phyloP scores from a whole-genome alignment of 2,113 vertebrate genomes.

The Ophthalmolycus amberensis region DNA sequence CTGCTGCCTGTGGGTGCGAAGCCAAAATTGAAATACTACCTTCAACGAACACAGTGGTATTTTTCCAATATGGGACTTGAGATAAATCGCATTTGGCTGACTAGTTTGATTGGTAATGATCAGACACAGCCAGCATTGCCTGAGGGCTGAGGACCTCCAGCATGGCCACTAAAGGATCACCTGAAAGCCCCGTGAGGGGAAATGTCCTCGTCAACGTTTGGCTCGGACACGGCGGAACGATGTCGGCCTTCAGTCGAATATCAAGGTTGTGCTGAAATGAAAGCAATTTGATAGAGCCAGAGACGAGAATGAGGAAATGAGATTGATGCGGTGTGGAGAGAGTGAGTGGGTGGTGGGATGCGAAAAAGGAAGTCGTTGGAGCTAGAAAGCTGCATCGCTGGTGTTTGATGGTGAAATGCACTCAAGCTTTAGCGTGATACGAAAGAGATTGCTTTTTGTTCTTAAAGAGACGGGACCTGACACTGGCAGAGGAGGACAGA shows the following conservation, averaged over 20 bases:
- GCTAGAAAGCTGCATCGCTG: slow-evolving; percentile 41
- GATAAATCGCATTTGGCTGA: too few relatives aligned
- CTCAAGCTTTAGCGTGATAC: slow-evolving; percentile 17
- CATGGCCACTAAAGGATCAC: slow-evolving; percentile 48
- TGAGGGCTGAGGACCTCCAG: slow-evolving; percentile 30
- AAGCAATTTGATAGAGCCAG: slow-evolving; percentile 67
- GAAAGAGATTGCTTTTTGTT: slow-evolving; percentile 34
- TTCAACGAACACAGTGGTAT: background rate
- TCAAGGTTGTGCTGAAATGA: slow-evolving; percentile 69
- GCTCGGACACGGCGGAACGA: slow-evolving; percentile 66
- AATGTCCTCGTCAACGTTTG: slow-evolving; percentile 55
- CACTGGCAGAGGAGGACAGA: background rate
- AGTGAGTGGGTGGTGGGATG: slow-evolving; percentile 38
- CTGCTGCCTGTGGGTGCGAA: background rate
- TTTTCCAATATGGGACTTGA: background rate
- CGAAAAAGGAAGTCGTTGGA: slow-evolving; percentile 37
- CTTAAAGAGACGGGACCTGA: slow-evolving; percentile 8
- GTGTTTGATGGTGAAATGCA: slow-evolving; percentile 53
- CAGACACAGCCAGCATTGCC: slow-evolving; percentile 7
- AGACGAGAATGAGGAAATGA: slow-evolving; percentile 62
- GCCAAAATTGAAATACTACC: background rate
- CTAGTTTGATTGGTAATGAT: slow-evolving; percentile 1
- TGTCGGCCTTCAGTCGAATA: slow-evolving; percentile 61
- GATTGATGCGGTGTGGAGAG: slow-evolving; percentile 55
- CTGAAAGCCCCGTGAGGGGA: slow-evolving; percentile 47